phyloP scores from a whole-genome alignment of 2,113 vertebrate genomes.

The Ranitomeya imitator region DNA sequence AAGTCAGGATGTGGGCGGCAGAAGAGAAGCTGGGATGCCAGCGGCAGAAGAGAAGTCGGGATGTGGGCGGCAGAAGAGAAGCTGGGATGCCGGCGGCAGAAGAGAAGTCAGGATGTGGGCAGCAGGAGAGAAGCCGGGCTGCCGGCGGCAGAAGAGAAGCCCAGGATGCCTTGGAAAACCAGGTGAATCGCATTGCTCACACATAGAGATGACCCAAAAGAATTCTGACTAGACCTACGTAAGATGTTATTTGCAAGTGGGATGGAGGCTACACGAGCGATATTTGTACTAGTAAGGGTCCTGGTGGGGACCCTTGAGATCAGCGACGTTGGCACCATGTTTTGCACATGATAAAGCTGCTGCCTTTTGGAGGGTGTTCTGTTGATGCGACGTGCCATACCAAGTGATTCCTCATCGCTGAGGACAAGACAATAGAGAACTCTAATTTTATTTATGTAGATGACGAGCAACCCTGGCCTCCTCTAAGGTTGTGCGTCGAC shows the following conservation, averaged over 20 bases:
- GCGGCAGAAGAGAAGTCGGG: too few relatives aligned
- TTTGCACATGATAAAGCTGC: conserved; percentile 42
- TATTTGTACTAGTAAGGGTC: background rate
- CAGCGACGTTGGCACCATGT: background rate
- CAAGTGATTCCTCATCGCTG: background rate
- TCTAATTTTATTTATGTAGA: background rate
- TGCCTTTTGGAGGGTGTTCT: conserved; percentile 12
- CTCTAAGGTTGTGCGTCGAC: background rate
- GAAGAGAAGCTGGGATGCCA: too few relatives aligned
- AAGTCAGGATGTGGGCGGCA: too few relatives aligned
- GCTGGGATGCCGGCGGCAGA: too few relatives aligned
- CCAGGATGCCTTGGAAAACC: too few relatives aligned
- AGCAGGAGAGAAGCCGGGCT: too few relatives aligned
- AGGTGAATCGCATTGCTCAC: too few relatives aligned
- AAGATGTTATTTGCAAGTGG: background rate
- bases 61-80: too few relatives aligned
- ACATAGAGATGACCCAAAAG: background rate
- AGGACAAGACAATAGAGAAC: background rate
- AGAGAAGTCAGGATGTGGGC: too few relatives aligned
- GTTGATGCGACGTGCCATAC: conserved; percentile 5
- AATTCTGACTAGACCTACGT: background rate
- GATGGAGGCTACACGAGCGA: background rate
- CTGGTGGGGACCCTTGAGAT: too few relatives aligned
- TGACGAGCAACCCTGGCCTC: background rate
- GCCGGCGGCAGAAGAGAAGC: too few relatives aligned